A percentile compares a stretch with the other conserved stretches of the same genome.
These are phyloP conservation scores for Plebejus anna DNA, from an alignment of 2,888 invertebrate species.

Conservation along the genomic window DNA sequence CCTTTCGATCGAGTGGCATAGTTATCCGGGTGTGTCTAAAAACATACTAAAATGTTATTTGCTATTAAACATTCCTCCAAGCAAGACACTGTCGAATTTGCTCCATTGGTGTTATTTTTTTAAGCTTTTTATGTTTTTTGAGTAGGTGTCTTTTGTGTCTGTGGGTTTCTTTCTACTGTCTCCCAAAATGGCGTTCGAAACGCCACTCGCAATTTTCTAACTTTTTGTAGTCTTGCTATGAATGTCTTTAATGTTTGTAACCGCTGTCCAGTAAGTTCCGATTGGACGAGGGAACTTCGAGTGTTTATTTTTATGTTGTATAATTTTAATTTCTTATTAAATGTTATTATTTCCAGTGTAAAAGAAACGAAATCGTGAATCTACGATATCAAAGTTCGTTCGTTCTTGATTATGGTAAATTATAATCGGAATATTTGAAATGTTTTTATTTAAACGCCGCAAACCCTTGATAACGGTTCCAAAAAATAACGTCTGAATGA, in stretches of 20 bases:
- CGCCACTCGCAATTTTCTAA: constrained; percentile 51
- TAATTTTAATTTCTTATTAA: constrained; percentile 33
- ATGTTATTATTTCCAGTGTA: constrained; percentile 24
- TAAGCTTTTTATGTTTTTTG: constrained; percentile 64
- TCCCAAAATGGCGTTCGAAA: constrained; percentile 47
- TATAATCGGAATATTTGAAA: constrained; percentile 24
- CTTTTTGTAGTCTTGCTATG: constrained; percentile 56
- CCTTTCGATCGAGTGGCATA: constrained; percentile 46
- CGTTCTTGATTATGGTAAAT: constrained; percentile 28
- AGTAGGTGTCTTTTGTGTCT: constrained; percentile 62
- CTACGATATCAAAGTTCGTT: constrained; percentile 33
- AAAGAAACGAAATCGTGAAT: constrained; percentile 25
- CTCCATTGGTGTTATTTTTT: constrained; percentile 59
- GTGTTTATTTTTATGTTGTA: constrained; percentile 40
- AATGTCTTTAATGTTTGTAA: constrained; percentile 55
- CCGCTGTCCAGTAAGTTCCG: constrained; percentile 53
- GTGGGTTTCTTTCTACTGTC: constrained; percentile 56
- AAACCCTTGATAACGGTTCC: constrained; percentile 61
- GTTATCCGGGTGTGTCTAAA: constrained; percentile 55
- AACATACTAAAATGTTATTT: constrained; percentile 54
- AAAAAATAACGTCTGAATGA: constrained; percentile 48
- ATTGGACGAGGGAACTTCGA: constrained; percentile 50
- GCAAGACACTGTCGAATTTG: constrained; percentile 54
- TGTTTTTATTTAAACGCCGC: constrained; percentile 35
- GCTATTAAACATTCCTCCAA: constrained; percentile 57